These are phyloP conservation scores for Brassicogethes aeneus DNA, from an alignment of 2,888 invertebrate genomes.

Conservation along the genomic window DNA sequence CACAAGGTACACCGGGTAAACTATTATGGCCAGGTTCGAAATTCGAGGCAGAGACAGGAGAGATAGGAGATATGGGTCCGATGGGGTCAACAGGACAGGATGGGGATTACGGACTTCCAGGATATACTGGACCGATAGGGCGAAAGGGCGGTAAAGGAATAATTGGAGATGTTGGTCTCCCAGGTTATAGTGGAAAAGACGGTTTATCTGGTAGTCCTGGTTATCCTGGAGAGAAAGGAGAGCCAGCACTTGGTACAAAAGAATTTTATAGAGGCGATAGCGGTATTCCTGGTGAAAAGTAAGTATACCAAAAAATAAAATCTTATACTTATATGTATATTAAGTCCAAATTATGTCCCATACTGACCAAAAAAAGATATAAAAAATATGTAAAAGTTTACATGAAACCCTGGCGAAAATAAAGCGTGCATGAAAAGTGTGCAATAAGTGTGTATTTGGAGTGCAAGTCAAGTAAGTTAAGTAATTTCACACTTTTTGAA, in stretches of 20 bases:
- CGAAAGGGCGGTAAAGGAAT: slow-evolving; percentile 42
- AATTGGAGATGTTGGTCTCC: slow-evolving; percentile 33
- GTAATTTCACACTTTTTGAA: too few species aligned
- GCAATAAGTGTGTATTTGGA: too few species aligned
- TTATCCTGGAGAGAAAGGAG: slow-evolving; percentile 47
- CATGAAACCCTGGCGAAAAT: too few species aligned
- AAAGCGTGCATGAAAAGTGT: too few species aligned
- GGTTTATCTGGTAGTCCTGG: slow-evolving; percentile 41
- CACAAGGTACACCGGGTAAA: slow-evolving; percentile 39
- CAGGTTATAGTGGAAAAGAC: slow-evolving; percentile 32
- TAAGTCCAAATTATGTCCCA: too few species aligned
- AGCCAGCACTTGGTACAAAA: slow-evolving; percentile 44
- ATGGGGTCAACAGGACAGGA: slow-evolving; percentile 44
- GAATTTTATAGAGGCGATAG: slow-evolving; percentile 43
- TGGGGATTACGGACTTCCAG: slow-evolving; percentile 34
- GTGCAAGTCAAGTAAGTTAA: too few species aligned
- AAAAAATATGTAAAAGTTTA: too few species aligned
- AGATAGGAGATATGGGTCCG: slow-evolving; percentile 42
- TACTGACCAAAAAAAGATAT: too few species aligned
- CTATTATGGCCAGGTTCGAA: slow-evolving; percentile 29
- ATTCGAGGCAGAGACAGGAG: slow-evolving; percentile 38
- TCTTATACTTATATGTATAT: too few species aligned
- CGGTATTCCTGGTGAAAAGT: slow-evolving; percentile 40
- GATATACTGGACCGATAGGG: slow-evolving; percentile 40
- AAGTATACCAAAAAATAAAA: too few species aligned